Conservation (phyloP, 2,797 vertebrate genomes). For the Chelmon rostratus region DNA sequence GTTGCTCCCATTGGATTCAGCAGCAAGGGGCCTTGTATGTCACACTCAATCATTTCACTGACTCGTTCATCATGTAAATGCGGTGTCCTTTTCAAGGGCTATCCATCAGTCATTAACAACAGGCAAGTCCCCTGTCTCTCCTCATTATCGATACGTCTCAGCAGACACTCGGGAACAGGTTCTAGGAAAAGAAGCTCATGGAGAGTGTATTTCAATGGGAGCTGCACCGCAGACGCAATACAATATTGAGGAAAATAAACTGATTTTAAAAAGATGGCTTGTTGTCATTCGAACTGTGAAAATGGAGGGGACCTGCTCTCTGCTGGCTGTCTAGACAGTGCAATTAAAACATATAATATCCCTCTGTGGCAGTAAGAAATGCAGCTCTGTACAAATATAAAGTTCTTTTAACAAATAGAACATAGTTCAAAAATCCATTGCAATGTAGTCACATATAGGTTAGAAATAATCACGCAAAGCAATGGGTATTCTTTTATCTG, state of each 20-base stretch:
- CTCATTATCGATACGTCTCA: slow-evolving; percentile 67
- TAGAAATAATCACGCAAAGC: background rate
- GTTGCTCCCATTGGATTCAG: slow-evolving; percentile 67
- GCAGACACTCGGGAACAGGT: slow-evolving; percentile 35
- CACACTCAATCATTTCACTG: slow-evolving; percentile 77
- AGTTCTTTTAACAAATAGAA: background rate
- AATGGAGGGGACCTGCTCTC: background rate
- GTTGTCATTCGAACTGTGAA: background rate
- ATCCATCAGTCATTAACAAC: slow-evolving; percentile 84
- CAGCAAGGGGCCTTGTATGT: slow-evolving; percentile 72
- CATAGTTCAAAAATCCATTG: background rate
- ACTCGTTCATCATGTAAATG: slow-evolving; percentile 84
- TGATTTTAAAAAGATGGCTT: background rate
- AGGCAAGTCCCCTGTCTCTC: slow-evolving; percentile 62
- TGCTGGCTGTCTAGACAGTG: background rate
- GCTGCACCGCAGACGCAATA: background rate
- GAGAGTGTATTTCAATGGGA: slow-evolving; percentile 15
- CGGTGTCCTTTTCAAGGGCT: slow-evolving; percentile 80
- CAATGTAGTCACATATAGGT: background rate
- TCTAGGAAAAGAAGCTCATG: slow-evolving; percentile 27
- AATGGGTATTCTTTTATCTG: slow-evolving; percentile 6
- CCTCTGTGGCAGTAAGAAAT: background rate
- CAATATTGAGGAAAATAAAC: background rate
- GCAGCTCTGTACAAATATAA: background rate
- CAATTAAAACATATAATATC: background rate